Conservation (phyloP, 1,140 invertebrate species). For the Drosophila navojoa region DNA sequence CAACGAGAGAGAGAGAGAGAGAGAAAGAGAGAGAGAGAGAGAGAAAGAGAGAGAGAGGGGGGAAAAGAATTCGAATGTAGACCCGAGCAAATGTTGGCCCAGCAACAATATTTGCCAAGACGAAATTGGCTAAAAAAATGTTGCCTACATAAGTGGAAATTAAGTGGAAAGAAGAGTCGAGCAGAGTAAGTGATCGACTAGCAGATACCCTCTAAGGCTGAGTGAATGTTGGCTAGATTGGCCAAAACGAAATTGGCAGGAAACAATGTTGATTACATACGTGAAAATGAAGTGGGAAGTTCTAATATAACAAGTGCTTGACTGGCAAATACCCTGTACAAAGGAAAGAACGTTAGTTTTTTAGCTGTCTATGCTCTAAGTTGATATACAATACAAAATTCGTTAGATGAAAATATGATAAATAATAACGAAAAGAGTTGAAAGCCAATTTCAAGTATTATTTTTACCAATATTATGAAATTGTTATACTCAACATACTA, state of each 20-base stretch:
- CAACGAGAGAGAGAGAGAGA: not conserved
- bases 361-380: no score
- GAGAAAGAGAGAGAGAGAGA: not conserved
- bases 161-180: not conserved
- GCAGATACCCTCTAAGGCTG: not conserved
- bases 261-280: slow-evolving; percentile 27
- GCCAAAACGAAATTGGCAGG: slow-evolving; percentile 34
- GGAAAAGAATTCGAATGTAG: slow-evolving; percentile 37
- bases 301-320: not conserved
- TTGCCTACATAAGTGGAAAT: slow-evolving; percentile 20
- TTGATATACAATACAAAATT: no score
- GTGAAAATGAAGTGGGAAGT: not conserved
- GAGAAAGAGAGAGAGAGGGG: no score
- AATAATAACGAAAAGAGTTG: no score
- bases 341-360: no score
- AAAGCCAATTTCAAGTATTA: no score
- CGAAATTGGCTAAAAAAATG: slow-evolving; percentile 40
- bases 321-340: not conserved
- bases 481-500: no score
- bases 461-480: no score
- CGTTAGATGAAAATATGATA: no score
- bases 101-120: slow-evolving; percentile 29
- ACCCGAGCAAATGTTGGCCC: slow-evolving; percentile 31
- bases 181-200: not conserved
- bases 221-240: slow-evolving; percentile 39